Percentiles rank a stretch among this genome's conserved stretches.
These are phyloP conservation scores for Cyanistes caeruleus DNA, from an alignment of 2,113 vertebrate species.

Conservation along the genomic window DNA sequence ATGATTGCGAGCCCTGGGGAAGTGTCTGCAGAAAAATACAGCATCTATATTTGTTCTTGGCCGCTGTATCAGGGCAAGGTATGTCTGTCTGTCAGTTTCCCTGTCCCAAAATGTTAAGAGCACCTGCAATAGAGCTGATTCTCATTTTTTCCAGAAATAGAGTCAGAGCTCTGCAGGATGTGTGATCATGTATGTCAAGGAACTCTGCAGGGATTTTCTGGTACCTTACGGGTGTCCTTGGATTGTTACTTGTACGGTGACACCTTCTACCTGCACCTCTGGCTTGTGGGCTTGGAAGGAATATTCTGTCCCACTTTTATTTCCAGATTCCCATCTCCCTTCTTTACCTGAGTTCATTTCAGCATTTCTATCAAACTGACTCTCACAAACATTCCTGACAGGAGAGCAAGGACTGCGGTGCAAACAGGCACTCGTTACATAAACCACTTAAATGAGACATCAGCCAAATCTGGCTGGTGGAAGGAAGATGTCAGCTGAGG, in stretches of 20 bases:
- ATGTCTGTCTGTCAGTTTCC: neutral
- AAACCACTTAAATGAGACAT: slow-evolving; percentile 23
- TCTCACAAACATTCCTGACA: neutral
- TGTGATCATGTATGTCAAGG: neutral
- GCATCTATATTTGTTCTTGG: neutral
- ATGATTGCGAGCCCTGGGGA: neutral
- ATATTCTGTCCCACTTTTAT: neutral
- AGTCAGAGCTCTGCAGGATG: neutral
- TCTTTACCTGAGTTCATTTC: neutral
- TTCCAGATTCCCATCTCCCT: neutral
- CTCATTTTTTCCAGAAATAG: neutral
- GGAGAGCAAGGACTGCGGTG: neutral
- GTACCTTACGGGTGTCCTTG: neutral
- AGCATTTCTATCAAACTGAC: neutral
- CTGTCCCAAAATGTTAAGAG: neutral
- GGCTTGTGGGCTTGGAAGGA: neutral
- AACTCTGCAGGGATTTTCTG: neutral
- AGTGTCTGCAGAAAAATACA: neutral
- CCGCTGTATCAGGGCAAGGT: neutral
- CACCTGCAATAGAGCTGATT: neutral
- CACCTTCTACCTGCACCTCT: neutral
- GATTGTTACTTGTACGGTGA: neutral
- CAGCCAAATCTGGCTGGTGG: neutral
- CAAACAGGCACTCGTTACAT: slow-evolving; percentile 3
- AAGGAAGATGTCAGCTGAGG: slow-evolving; percentile 11